phyloP scores from a whole-genome alignment of 2,797 vertebrate genomes.

The Lophotriccus pileatus region DNA sequence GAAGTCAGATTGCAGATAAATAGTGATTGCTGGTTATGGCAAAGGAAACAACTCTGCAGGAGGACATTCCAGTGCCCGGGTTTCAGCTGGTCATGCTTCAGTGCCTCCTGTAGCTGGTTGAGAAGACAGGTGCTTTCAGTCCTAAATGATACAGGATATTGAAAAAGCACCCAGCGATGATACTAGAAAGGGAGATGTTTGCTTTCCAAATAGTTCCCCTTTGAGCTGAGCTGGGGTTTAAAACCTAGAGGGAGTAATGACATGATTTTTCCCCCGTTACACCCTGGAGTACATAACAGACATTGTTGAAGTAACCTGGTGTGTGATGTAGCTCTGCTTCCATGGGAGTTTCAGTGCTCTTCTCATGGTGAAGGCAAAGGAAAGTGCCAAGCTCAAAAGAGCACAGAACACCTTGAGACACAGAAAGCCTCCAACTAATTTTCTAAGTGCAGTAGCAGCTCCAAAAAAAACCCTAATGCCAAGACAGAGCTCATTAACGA shows the following conservation, averaged over 20 bases:
- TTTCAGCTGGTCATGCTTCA: constrained; percentile 75
- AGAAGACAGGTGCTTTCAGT: constrained; percentile 75
- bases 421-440: neutral
- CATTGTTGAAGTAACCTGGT: neutral
- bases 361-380: neutral
- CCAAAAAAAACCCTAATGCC: neutral
- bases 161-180: constrained; percentile 32
- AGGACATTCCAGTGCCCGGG: constrained; percentile 74
- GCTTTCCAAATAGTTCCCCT: neutral
- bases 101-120: constrained; percentile 71
- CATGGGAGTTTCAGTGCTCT: neutral
- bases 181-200: constrained; percentile 37
- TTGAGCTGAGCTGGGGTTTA: neutral
- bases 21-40: neutral
- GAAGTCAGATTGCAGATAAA: neutral
- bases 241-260: neutral
- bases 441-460: neutral
- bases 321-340: neutral
- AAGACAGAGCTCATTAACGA: neutral
- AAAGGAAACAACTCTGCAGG: constrained; percentile 67
- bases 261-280: neutral
- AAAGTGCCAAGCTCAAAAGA: neutral
- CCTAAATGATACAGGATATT: constrained; percentile 76
- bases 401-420: neutral
- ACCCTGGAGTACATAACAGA: neutral